A percentile compares a stretch with the other conserved stretches of the same genome.
Conservation (phyloP, 2,888 invertebrate species). For the Mayetiola destructor region DNA sequence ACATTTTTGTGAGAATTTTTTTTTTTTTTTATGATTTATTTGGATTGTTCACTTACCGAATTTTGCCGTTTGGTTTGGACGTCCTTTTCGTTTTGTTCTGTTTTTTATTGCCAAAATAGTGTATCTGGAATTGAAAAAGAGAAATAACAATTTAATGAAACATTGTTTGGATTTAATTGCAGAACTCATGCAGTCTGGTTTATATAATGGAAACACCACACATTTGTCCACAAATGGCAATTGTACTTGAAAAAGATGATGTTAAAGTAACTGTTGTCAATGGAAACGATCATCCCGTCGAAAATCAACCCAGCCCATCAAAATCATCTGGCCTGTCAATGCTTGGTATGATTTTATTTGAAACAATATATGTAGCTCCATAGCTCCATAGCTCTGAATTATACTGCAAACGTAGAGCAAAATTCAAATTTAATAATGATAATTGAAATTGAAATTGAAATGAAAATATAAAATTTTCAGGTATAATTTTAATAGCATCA, state of each 20-base stretch:
- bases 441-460: not conserved
- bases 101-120: too few relatives aligned
- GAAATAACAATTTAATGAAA: too few relatives aligned
- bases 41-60: too few relatives aligned
- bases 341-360: too few relatives aligned
- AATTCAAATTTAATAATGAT: not conserved
- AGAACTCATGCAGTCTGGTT: slow-evolving; percentile 11
- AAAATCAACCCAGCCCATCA: not conserved
- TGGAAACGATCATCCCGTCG: not conserved
- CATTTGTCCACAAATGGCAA: slow-evolving; percentile 13
- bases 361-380: too few relatives aligned
- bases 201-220: slow-evolving; percentile 3
- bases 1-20: too few relatives aligned
- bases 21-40: too few relatives aligned
- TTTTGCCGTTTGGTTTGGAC: too few relatives aligned
- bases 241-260: not conserved
- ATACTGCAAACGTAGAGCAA: not conserved
- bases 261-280: not conserved
- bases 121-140: too few relatives aligned
- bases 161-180: too few relatives aligned
- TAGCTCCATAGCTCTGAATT: too few relatives aligned
- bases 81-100: too few relatives aligned
- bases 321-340: not conserved
- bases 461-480: not conserved
- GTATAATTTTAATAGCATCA: not conserved